phyloP scores from a whole-genome alignment of 2,113 vertebrate genomes.

The Alces alces region DNA sequence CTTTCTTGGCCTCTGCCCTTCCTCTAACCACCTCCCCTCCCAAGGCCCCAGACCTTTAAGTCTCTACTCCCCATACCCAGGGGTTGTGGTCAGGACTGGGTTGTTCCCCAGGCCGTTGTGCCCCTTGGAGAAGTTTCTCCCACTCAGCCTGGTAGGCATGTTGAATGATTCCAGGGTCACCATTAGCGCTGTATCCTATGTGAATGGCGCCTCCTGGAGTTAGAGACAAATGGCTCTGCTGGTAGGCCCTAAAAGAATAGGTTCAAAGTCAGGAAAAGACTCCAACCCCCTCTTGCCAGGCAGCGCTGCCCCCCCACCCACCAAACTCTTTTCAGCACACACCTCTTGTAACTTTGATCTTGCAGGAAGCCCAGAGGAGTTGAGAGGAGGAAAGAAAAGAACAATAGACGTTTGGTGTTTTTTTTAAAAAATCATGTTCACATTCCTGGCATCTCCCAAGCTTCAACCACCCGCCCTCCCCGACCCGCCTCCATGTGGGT shows the following conservation, averaged over 20 bases:
- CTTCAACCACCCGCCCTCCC: not conserved
- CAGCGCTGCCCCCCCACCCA: not conserved
- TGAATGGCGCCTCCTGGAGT: conserved; percentile 33
- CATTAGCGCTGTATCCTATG: not conserved
- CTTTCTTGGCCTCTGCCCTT: conserved; percentile 20
- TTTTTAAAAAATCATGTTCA: not conserved
- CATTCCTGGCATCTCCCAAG: not conserved
- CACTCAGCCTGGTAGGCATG: not conserved
- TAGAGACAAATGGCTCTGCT: not conserved
- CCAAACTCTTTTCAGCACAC: not conserved
- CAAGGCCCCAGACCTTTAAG: not conserved
- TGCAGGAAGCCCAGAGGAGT: not conserved
- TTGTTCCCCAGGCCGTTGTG: not conserved
- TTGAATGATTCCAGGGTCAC: not conserved
- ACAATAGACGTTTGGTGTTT: not conserved
- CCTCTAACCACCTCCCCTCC: not conserved
- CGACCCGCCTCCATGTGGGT: not conserved
- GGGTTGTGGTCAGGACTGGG: not conserved
- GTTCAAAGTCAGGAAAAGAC: not conserved
- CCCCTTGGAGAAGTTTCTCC: conserved; percentile 50
- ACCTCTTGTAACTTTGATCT: conserved; percentile 29
- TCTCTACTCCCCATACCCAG: not conserved
- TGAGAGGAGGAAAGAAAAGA: not conserved
- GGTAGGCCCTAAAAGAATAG: not conserved
- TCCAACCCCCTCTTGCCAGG: not conserved